These are phyloP conservation scores for Labrus mixtus DNA, from an alignment of 2,113 vertebrate species.

Conservation along the genomic window DNA sequence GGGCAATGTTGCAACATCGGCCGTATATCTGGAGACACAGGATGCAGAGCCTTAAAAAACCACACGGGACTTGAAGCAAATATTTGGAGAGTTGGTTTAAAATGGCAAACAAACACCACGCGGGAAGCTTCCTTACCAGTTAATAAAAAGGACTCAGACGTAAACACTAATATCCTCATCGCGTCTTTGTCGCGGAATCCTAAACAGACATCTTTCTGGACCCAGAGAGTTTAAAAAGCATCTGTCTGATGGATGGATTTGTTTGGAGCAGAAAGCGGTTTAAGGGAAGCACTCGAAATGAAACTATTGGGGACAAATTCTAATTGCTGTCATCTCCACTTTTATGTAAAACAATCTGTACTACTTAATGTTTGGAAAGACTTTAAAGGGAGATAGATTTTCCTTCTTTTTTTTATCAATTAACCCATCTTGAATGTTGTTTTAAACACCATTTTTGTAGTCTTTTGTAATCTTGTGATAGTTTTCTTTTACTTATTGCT, in stretches of 20 bases:
- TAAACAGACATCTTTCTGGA: slow-evolving; percentile 45
- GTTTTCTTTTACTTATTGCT: too few species aligned
- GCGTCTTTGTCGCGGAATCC: slow-evolving; percentile 56
- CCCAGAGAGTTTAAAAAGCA: slow-evolving; percentile 30
- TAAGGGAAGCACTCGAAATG: background rate
- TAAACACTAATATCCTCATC: slow-evolving; percentile 74
- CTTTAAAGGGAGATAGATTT: too few species aligned
- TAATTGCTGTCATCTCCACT: slow-evolving; percentile 24
- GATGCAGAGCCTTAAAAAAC: slow-evolving; percentile 63
- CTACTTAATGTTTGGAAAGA: too few species aligned
- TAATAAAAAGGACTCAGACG: slow-evolving; percentile 67
- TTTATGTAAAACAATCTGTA: background rate
- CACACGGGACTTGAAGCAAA: slow-evolving; percentile 71
- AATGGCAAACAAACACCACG: slow-evolving; percentile 74
- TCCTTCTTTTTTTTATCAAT: too few species aligned
- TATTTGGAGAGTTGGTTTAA: slow-evolving; percentile 77
- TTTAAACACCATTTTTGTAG: too few species aligned
- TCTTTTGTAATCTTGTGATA: background rate
- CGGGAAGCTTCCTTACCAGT: slow-evolving; percentile 55
- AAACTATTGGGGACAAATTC: slow-evolving; percentile 28
- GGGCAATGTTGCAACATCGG: slow-evolving; percentile 57
- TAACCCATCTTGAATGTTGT: too few species aligned
- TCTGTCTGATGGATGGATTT: slow-evolving; percentile 46
- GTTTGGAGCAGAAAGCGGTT: slow-evolving; percentile 37
- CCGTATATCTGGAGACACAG: slow-evolving; percentile 66